Conservation (phyloP, 2,888 invertebrate species). For the Eristalis pertinax region DNA sequence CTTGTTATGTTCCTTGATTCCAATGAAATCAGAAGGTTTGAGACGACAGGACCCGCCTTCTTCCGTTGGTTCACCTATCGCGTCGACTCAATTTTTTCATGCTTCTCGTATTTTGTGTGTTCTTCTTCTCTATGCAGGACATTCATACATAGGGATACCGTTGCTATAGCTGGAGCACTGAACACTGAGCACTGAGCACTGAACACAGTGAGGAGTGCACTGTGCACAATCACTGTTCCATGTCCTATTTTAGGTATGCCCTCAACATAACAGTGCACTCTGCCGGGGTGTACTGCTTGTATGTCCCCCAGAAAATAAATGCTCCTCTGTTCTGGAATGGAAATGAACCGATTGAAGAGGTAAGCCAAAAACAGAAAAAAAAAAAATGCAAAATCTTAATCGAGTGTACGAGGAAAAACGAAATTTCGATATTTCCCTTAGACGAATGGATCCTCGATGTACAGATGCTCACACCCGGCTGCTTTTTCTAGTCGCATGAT, state of each 20-base stretch:
- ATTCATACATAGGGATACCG: conserved; percentile 48
- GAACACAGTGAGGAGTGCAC: conserved; percentile 50
- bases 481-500: neutral
- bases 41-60: conserved; percentile 73
- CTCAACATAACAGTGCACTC: conserved; percentile 51
- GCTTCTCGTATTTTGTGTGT: conserved; percentile 56
- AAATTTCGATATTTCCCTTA: conserved; percentile 41
- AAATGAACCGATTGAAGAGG: conserved; percentile 35
- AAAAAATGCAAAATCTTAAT: conserved; percentile 35
- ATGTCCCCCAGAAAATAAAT: conserved; percentile 33
- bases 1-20: conserved; percentile 71
- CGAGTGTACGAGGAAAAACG: conserved; percentile 11
- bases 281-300: neutral
- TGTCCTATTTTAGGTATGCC: conserved; percentile 62
- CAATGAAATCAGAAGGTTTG: conserved; percentile 69
- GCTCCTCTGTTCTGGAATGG: conserved; percentile 29
- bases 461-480: conserved; percentile 4
- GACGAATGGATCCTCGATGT: conserved; percentile 36
- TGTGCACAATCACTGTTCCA: conserved; percentile 64
- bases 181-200: neutral
- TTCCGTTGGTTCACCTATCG: conserved; percentile 73
- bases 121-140: conserved; percentile 53
- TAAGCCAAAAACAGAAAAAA: neutral
- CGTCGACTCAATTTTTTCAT: conserved; percentile 71
- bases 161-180: conserved; percentile 21